Evolutionary conservation across 2,113 vertebrate species (phyloP).

Genomic region (Chloebia gouldiae): DNA sequence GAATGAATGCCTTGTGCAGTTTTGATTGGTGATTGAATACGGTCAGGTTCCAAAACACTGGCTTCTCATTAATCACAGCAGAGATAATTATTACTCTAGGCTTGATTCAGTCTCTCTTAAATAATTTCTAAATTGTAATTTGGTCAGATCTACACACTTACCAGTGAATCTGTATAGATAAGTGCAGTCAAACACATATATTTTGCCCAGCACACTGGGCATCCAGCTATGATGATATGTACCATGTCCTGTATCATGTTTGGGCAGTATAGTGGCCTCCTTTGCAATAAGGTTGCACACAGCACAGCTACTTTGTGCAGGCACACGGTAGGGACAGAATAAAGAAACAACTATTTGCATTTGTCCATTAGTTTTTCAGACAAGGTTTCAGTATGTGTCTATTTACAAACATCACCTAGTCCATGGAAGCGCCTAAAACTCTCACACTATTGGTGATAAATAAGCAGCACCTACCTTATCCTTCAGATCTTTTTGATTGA

Average conservation of each 20-base stretch:
- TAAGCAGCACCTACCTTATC: neutral
- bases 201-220: neutral
- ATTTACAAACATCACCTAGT: neutral
- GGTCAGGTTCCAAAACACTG: neutral
- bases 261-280: neutral
- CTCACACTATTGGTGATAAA: neutral
- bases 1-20: neutral
- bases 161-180: neutral
- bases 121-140: neutral
- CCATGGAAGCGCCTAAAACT: neutral
- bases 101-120: neutral
- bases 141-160: neutral
- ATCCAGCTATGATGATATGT: neutral
- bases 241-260: neutral
- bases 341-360: neutral
- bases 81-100: constrained; percentile 3
- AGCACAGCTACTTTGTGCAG: neutral
- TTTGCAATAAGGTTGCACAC: neutral
- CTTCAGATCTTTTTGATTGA: neutral
- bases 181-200: neutral
- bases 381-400: neutral
- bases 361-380: neutral
- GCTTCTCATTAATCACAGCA: constrained; percentile 27
- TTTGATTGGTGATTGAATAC: constrained; percentile 1
- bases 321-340: neutral